These are phyloP conservation scores for Diorhabda carinulata DNA, from an alignment of 1,140 invertebrate species.

Conservation along the genomic window DNA sequence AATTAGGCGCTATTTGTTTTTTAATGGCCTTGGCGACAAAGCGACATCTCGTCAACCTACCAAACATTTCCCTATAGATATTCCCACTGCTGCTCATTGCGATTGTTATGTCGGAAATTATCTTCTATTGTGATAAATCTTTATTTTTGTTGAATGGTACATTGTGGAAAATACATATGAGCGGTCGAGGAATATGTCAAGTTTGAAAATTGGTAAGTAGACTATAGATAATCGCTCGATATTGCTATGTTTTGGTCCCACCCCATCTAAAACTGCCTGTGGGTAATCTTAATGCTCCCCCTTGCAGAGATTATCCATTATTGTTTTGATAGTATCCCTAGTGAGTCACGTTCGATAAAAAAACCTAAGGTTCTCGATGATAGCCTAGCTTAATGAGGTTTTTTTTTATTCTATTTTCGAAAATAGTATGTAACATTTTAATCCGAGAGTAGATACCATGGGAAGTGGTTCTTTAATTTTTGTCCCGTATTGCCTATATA, in stretches of 20 bases:
- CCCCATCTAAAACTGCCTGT: constrained; percentile 34
- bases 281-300: constrained; percentile 22
- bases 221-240: constrained; percentile 15
- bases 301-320: constrained; percentile 5
- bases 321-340: constrained; percentile 7
- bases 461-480: no score
- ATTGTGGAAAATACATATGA: constrained; percentile 35
- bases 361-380: not conserved
- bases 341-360: not conserved
- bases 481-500: no score
- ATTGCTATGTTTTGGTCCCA: constrained; percentile 36
- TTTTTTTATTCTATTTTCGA: constrained; percentile 5
- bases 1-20: not conserved
- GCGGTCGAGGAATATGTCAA: constrained; percentile 57
- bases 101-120: constrained; percentile 22
- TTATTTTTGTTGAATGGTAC: constrained; percentile 16
- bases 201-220: constrained; percentile 61
- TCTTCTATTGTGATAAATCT: not conserved
- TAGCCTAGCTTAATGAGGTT: not conserved
- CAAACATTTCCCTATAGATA: not conserved
- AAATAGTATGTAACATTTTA: not conserved
- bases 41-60: constrained; percentile 14
- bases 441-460: not conserved
- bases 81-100: not conserved
- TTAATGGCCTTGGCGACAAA: constrained; percentile 7